Evolutionary conservation across 2,113 vertebrate genomes (phyloP).

Genomic region (Anarrhichthys ocellatus): DNA sequence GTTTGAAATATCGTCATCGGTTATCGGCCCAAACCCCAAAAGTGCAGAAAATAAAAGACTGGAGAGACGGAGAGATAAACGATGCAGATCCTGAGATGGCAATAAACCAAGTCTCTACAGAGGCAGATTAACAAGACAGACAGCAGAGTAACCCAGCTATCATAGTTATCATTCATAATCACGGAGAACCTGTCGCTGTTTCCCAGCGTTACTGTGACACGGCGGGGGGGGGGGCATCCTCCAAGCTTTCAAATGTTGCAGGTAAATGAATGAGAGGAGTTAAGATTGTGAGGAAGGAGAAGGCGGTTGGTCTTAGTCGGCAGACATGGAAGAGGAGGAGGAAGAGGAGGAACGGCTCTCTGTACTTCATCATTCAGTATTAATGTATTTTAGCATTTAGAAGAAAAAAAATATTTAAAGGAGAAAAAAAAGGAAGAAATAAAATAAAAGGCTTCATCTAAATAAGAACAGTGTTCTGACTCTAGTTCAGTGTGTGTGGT

Average conservation of each 20-base stretch:
- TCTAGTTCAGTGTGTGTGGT: background rate
- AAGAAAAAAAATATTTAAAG: background rate
- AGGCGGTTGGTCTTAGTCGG: slow-evolving; percentile 2
- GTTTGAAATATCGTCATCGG: background rate
- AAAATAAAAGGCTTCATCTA: background rate
- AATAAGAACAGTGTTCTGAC: background rate
- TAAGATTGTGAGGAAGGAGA: slow-evolving; percentile 29
- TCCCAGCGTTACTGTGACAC: background rate
- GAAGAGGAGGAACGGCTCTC: background rate
- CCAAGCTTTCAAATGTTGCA: slow-evolving; percentile 26
- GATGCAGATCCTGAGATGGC: slow-evolving; percentile 13
- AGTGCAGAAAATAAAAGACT: background rate
- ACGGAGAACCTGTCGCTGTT: slow-evolving; percentile 43
- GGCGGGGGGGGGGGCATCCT: background rate
- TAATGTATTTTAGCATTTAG: background rate
- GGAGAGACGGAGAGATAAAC: slow-evolving; percentile 25
- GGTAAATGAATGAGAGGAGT: slow-evolving; percentile 46
- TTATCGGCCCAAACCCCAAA: background rate
- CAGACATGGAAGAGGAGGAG: slow-evolving; percentile 5
- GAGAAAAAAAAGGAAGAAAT: background rate
- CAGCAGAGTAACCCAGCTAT: slow-evolving; percentile 49
- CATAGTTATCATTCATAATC: slow-evolving; percentile 50
- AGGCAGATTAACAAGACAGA: slow-evolving; percentile 39
- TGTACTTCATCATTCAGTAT: background rate
- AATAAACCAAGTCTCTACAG: slow-evolving; percentile 30